A percentile compares a stretch with the other conserved stretches of the same genome.
These are phyloP conservation scores for Macroramphosus scolopax DNA, from an alignment of 2,797 vertebrate genomes.

Conservation along the genomic window DNA sequence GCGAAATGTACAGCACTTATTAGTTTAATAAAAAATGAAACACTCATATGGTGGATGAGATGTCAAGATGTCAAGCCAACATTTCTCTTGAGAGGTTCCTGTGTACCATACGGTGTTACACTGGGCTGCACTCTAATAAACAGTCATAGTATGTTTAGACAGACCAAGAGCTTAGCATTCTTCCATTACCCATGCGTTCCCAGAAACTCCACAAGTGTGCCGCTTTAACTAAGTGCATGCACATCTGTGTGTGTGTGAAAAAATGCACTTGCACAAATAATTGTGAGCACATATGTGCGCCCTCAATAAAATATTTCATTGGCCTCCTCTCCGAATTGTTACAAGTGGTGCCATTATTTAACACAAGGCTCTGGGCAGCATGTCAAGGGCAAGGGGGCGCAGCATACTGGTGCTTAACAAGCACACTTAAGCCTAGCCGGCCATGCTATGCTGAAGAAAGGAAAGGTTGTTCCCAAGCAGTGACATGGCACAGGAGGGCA, in stretches of 20 bases:
- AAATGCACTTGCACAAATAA: slow-evolving; percentile 31
- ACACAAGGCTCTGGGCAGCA: slow-evolving; percentile 49
- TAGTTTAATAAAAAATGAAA: slow-evolving; percentile 45
- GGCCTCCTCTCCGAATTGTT: slow-evolving; percentile 71
- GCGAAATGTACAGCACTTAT: slow-evolving; percentile 25
- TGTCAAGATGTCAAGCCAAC: too few relatives aligned
- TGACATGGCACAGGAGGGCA: slow-evolving; percentile 64
- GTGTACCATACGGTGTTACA: slow-evolving; percentile 51
- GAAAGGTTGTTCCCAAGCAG: slow-evolving; percentile 59
- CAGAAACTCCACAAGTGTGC: slow-evolving; percentile 47
- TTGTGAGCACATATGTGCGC: slow-evolving; percentile 31
- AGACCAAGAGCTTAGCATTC: slow-evolving; percentile 67
- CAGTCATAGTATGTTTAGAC: slow-evolving; percentile 68
- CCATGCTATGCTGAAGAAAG: slow-evolving; percentile 61
- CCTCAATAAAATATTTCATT: slow-evolving; percentile 67
- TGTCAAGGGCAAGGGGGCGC: slow-evolving; percentile 47
- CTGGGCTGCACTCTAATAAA: slow-evolving; percentile 60
- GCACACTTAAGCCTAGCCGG: slow-evolving; percentile 61
- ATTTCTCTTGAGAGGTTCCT: slow-evolving; percentile 52
- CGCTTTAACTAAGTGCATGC: slow-evolving; percentile 22
- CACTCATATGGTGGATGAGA: slow-evolving; percentile 22
- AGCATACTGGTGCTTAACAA: slow-evolving; percentile 56
- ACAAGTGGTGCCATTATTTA: slow-evolving; percentile 69
- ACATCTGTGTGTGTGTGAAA: slow-evolving; percentile 13
- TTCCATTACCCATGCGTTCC: slow-evolving; percentile 61